phyloP scores from a whole-genome alignment of 2,888 invertebrate species.

The Idaea straminata region DNA sequence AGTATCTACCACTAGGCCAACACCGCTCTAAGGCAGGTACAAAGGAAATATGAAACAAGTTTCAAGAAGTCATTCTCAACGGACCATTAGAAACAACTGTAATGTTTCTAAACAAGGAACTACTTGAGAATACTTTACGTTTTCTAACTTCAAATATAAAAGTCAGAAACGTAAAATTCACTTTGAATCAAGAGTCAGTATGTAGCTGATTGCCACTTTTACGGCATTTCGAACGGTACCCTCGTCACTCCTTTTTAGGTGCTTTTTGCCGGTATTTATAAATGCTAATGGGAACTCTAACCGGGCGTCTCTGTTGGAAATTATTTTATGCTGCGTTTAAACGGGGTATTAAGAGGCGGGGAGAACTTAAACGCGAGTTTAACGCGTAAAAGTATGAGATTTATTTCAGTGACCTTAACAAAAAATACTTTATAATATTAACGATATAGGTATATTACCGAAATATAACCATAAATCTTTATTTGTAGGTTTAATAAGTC shows the following conservation, averaged over 20 bases:
- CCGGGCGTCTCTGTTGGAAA: conserved; percentile 23
- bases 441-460: no score
- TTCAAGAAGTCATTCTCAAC: conserved; percentile 26
- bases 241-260: conserved; percentile 61
- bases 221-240: conserved; percentile 63
- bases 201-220: conserved; percentile 68
- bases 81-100: conserved; percentile 32
- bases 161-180: conserved; percentile 52
- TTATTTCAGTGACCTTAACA: no score
- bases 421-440: no score
- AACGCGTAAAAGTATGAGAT: no score
- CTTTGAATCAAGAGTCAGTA: conserved; percentile 64
- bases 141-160: conserved; percentile 46
- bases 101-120: conserved; percentile 39
- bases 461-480: no score
- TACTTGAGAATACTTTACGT: conserved; percentile 43
- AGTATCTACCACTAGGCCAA: no score
- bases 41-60: conserved; percentile 11
- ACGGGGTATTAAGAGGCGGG: conserved; percentile 2
- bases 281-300: conserved; percentile 50
- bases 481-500: no score
- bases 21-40: neutral
- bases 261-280: conserved; percentile 57
- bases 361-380: neutral
- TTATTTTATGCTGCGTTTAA: conserved; percentile 31